phyloP scores from a whole-genome alignment of 2,888 invertebrate genomes.

The Andrena camellia region DNA sequence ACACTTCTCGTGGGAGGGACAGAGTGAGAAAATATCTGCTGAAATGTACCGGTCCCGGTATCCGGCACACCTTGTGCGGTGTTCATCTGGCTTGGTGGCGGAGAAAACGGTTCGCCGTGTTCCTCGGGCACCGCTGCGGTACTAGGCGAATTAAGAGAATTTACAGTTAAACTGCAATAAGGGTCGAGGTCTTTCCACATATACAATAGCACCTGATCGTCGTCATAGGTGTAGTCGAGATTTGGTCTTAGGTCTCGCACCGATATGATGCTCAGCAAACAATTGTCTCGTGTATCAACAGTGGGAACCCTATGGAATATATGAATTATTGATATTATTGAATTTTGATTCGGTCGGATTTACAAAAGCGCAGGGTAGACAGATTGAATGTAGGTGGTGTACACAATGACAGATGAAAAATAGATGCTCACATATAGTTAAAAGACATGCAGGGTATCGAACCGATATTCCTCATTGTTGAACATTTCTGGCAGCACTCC shows the following conservation, averaged over 20 bases:
- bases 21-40: background rate
- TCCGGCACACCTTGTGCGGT: background rate
- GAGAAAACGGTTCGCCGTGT: background rate
- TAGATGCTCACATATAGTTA: slow-evolving; percentile 88
- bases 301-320: slow-evolving; percentile 51
- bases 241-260: slow-evolving; percentile 91
- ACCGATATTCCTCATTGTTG: slow-evolving; percentile 86
- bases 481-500: slow-evolving; percentile 87
- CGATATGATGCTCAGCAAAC: slow-evolving; percentile 92
- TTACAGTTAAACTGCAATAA: slow-evolving; percentile 85
- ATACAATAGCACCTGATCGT: slow-evolving; percentile 89
- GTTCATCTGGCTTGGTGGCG: background rate
- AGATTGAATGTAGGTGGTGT: too few relatives aligned
- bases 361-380: too few relatives aligned
- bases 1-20: background rate
- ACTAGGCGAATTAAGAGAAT: background rate
- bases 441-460: slow-evolving; percentile 91
- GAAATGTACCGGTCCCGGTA: background rate
- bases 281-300: slow-evolving; percentile 86
- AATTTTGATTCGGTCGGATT: background rate
- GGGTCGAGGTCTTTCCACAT: slow-evolving; percentile 93
- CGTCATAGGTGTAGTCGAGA: slow-evolving; percentile 90
- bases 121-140: background rate
- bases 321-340: background rate
- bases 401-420: background rate